Evolutionary conservation across 1,140 invertebrate genomes (phyloP), one percentile per base, ranked within the genome.

Genomic region (Venustaconcha ellipsiformis): DNA sequence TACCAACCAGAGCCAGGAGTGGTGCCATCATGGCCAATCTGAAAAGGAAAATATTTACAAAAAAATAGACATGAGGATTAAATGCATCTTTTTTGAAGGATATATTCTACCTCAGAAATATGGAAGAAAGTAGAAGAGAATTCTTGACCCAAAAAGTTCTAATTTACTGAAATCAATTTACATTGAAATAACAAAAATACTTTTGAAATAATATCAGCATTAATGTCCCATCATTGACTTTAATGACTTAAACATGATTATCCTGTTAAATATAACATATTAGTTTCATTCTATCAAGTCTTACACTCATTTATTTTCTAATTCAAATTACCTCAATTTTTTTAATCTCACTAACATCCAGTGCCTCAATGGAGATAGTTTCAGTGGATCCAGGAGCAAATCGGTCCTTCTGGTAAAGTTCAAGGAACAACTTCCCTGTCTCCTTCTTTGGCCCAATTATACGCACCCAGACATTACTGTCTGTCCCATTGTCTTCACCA

Each of bases 1-100:
- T 89, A 90, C 90, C 90, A 90, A 1, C 89, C 88, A 59, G 76
- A 82, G 11, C 84, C 87, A 17, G 86, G 84, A 18, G 83, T 80
- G 14, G 82, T 84, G 64, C 89, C 88, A 75, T 90, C 90, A 82
- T 90, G 88, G 1, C 88, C 89, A 58, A 90, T 74, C 87, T 90
- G 76, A 48, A 15, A 48, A 48, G 6, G 37, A 48, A 48, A 48
- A 48, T 48, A 48, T 48, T 48, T 6, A 48, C 37, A 48, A 48
- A 48, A 48, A 48, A 11, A 48, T 1, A 48, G 37, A 48, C 37
- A 48, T 11, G 6, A 48, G 1, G 37, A 37, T 37, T 4, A 37
- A 37, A 37, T 37, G 37, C 0, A 8, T 37, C 37, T 37, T 37
- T 37, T 0, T 37, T 37, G 37, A 37, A 37, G 11, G 37, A 48